Conservation (phyloP, 2,797 vertebrate genomes). For the Kryptopterus vitreolus region DNA sequence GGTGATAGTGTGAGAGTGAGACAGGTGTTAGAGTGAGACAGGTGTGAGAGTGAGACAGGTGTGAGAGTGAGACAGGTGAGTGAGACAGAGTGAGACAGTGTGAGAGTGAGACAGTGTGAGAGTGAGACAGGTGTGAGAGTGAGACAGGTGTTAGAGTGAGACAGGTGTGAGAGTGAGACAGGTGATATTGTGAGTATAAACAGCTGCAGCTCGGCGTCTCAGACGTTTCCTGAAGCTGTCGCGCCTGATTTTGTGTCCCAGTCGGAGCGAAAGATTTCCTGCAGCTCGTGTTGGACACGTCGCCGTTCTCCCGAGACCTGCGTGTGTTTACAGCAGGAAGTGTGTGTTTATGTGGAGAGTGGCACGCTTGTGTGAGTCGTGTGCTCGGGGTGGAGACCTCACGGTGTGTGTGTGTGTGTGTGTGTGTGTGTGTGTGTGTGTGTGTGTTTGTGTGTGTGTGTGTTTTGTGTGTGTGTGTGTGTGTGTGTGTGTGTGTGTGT, state of each 20-base stretch:
- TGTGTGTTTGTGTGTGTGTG: neutral
- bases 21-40: too few species aligned
- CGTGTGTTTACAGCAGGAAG: slow-evolving; percentile 41
- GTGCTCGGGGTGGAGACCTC: slow-evolving; percentile 62
- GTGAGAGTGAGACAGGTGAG: too few species aligned
- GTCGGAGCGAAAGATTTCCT: slow-evolving; percentile 32
- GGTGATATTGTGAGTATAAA: neutral
- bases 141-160: too few species aligned
- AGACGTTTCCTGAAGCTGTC: slow-evolving; percentile 24
- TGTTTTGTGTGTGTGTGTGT: neutral
- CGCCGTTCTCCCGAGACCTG: slow-evolving; percentile 28
- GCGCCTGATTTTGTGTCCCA: slow-evolving; percentile 26
- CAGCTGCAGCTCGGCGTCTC: slow-evolving; percentile 5
- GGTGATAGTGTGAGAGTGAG: too few species aligned
- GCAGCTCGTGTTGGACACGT: neutral
- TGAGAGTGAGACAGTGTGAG: too few species aligned
- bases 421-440: slow-evolving; percentile 24
- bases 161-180: too few species aligned
- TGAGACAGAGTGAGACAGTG: too few species aligned
- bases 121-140: too few species aligned
- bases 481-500: slow-evolving; percentile 64
- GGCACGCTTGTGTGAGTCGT: slow-evolving; percentile 55
- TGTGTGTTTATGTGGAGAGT: slow-evolving; percentile 40
- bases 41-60: too few species aligned
- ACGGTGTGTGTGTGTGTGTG: neutral